phyloP scores from a whole-genome alignment of 2,797 vertebrate genomes.

The Nyctibius grandis region DNA sequence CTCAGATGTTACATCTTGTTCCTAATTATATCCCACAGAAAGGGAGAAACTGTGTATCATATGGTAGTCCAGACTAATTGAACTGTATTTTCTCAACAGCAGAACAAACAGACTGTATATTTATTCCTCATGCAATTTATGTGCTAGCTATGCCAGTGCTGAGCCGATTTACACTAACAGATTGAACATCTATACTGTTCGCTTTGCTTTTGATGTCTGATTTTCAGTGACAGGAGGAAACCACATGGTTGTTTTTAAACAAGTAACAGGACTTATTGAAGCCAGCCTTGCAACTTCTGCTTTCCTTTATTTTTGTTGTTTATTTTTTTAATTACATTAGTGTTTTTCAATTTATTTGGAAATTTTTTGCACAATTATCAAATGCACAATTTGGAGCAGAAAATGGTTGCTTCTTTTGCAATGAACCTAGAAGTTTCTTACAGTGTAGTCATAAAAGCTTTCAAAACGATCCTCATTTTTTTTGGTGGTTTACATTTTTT shows the following conservation, averaged over 20 bases:
- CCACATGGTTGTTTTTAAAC: not conserved
- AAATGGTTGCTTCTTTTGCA: not conserved
- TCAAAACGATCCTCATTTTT: not conserved
- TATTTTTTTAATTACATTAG: not conserved
- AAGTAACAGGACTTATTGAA: not conserved
- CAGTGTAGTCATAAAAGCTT: not conserved
- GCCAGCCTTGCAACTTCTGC: not conserved
- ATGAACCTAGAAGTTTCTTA: not conserved
- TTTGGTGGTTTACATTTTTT: not conserved
- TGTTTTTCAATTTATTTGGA: not conserved
- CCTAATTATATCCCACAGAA: not conserved
- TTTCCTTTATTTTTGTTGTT: not conserved
- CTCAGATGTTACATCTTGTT: not conserved
- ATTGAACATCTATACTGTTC: not conserved
- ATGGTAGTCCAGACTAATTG: not conserved
- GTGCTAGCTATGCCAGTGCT: not conserved
- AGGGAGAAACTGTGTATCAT: not conserved
- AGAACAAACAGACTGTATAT: not conserved
- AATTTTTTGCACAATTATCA: not conserved
- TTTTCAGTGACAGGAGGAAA: not conserved
- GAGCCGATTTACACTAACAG: not conserved
- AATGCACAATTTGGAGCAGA: not conserved
- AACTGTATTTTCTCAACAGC: not conserved
- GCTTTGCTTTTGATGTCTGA: not conserved
- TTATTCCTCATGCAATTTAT: not conserved